Base-by-base conservation (phyloP, 2,113 vertebrate genomes). In the Hiodon alosoides region DNA sequence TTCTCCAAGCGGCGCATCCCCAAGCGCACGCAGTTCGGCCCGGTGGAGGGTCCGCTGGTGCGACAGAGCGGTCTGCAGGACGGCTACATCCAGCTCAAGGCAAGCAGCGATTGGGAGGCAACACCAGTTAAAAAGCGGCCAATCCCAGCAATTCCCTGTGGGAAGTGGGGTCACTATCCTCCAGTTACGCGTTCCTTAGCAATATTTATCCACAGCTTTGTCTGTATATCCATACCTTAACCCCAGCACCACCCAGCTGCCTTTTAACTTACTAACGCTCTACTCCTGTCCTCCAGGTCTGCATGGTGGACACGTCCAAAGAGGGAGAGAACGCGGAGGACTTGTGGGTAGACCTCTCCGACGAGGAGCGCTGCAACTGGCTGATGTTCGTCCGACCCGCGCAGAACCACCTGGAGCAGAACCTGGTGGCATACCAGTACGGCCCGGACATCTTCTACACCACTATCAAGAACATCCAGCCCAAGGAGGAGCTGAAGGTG, bases 371-470 rank as follows among this genome's bases (percentile, higher is more conserved):
- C 61, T 98, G 96, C 82, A 99, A 99, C 85, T 99, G 97, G 97
- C 94, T 96, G 94, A 99, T 99, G 97, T 98, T 99, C 79, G 95
- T 98, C 6, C 90, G 96, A 8, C 96, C 96, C 0, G 97, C 97
- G 31, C 93, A 96, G 87, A 99, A 98, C 79, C 96, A 99, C 77
- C 82, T 98, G 82, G 96, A 99, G 79, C 97, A 99, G 90, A 99
- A 99, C 84, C 88, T 99, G 80, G 96, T 98, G 59, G 97, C 96
- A 0, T 99, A 99, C 83, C 97, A 99, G 77, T 98, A 98, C 0
- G 97, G 97, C 76, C 92, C 96, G 0, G 95, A 98, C 2, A 95
- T 99, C 77, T 99, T 96, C 82, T 98, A 95, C 79, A 96, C 95
- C 1, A 97, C 95, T 9, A 98, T 98, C 82, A 98, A 97, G 87